These are phyloP conservation scores for Karalla daura DNA, from an alignment of 2,797 vertebrate genomes.

Conservation along the genomic window DNA sequence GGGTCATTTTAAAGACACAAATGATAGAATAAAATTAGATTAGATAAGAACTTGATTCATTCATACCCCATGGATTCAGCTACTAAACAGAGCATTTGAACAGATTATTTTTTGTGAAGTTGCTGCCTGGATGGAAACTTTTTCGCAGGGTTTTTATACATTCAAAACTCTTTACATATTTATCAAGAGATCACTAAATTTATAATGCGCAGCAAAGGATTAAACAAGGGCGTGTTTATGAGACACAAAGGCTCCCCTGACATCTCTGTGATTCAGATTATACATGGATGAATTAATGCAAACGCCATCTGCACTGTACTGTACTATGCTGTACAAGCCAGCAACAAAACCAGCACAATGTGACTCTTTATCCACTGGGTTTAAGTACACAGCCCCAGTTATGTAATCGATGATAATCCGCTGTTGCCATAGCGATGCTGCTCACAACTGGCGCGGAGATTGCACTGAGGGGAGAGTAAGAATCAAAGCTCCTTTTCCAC, in stretches of 20 bases:
- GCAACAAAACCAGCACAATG: slow-evolving; percentile 63
- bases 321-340: slow-evolving; percentile 4
- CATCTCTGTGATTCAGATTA: slow-evolving; percentile 2
- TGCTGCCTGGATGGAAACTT: no score
- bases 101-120: no score
- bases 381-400: slow-evolving; percentile 76
- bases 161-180: background rate
- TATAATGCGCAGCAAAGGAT: background rate
- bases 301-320: background rate
- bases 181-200: background rate
- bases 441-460: slow-evolving; percentile 66
- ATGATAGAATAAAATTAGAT: no score
- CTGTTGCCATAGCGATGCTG: slow-evolving; percentile 79
- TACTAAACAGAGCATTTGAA: no score
- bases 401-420: slow-evolving; percentile 80
- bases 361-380: slow-evolving; percentile 68
- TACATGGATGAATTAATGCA: background rate
- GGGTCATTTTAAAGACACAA: no score
- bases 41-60: no score
- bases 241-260: background rate
- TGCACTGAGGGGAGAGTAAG: slow-evolving; percentile 64
- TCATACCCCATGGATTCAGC: no score
- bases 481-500: slow-evolving; percentile 52
- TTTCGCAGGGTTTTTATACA: background rate
- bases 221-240: background rate